Evolutionary conservation across 64 coral and sea anemone genomes (phyloP), one percentile per base, ranked within the genome.

Genomic region (Montipora efflorescens): DNA sequence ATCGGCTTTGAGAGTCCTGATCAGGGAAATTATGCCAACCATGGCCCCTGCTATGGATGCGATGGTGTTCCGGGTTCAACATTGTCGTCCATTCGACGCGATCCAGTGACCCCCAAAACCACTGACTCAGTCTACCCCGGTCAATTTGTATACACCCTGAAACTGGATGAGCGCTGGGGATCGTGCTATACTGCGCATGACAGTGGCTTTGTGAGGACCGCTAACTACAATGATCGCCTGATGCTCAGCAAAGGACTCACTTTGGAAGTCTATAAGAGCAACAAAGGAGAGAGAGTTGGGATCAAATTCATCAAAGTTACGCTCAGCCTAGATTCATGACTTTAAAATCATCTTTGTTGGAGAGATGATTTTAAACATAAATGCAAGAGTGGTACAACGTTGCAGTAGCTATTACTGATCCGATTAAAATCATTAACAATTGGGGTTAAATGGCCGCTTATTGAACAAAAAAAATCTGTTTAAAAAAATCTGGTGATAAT

Each of bases 181-280:
- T 80, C 61, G 5, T 91, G 89, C 19, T 82, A 81, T 61, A 91
- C 79, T 8, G 77, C 78, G 47, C 82, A 86, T 72, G 82, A 72
- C 62, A 64, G 45, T 21, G 66, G 82, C 46, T 86, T 86, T 43
- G 23, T 57, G 68, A 79, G 45, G 68, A 67, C 66, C 77, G 36
- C 77, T 69, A 59, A 23, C 61, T 91, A 81, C 89, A 66, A 81
- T 7, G 71, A 28, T 64, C 47, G 62, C 55, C 78, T 91, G 45
- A 7, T 70, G 2, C 47, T 71, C 16, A 67, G 77, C 12, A 91
- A 70, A 19, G 67, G 77, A 45, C 59, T 81, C 20, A 52, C n/a
- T 16, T 1, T 80, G 3, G 77, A 91, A 61, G 78, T 91, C 2
- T 91, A 91, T 21, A 81, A 72, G 15, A 3, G 50, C 21, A 2